Base-by-base conservation (phyloP, 2,113 vertebrate species). In the Ptilonorhynchus violaceus region DNA sequence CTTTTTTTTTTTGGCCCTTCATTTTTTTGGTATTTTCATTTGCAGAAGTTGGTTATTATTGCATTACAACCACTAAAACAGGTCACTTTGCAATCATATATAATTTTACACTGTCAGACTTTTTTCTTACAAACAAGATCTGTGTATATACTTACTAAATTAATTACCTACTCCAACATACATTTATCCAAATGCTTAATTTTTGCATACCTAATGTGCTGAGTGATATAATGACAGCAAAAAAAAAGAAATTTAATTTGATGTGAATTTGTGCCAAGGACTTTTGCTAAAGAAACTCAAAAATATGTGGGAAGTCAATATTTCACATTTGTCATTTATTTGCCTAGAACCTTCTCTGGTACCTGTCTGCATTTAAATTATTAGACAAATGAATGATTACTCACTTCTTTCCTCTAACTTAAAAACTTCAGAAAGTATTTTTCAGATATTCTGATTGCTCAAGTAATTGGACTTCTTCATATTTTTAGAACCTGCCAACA, bases 321-420 rank as follows among this genome's bases (percentile, higher is more conserved):
- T 92, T 92, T 93, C 72, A 20, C 64, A 77, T 93, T 50, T 76
- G n/a, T 80, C 60, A 93, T 91, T 84, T 92, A 84, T 70, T 91
- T 81, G 73, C 79, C 50, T n/a, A 73, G 79, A 83, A 90, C 47
- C 24, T 76, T 75, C 78, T 24, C 50, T 85, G 50, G 25, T 63
- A 60, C 70, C 52, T 85, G 56, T 10, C 72, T 84, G 42, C 68
- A 84, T 91, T 95, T 70, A 80, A 93, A 74, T 67, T 86, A 92
- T 58, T 62, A 62, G 81, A 77, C 37, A 80, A 52, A 91, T 22
- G 62, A 90, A 94, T 46, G 19, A 46, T 30, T 72, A 69, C 55
- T 11, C 5, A 4, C 19, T 87, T n/a, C 39, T 81, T 56, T 89
- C 49, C 55, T 63, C 13, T 3, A 50, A 66, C 24, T 89, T 70